phyloP scores from a whole-genome alignment of 2,888 invertebrate genomes.

The Allolobophora icterica region DNA sequence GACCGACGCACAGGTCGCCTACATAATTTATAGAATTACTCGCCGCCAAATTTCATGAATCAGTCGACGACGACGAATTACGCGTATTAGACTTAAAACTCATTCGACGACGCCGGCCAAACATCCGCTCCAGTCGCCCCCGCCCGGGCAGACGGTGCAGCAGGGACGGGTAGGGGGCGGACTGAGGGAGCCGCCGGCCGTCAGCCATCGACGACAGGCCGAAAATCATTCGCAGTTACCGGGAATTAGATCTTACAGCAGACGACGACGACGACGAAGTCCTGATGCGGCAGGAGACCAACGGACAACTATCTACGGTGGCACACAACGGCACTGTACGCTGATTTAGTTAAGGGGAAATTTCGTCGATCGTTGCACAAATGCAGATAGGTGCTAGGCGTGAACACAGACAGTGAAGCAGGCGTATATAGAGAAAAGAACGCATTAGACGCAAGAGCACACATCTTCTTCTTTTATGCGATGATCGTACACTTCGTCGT shows the following conservation, averaged over 20 bases:
- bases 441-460: not conserved
- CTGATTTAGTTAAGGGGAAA: not conserved
- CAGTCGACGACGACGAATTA: slow-evolving; percentile 23
- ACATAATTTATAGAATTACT: slow-evolving; percentile 27
- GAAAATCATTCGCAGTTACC: slow-evolving; percentile 23
- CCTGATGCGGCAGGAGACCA: not conserved
- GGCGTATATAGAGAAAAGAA: too few relatives aligned
- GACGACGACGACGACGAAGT: not conserved
- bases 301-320: not conserved
- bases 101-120: slow-evolving; percentile 1
- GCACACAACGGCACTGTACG: not conserved
- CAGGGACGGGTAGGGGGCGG: not conserved
- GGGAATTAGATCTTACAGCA: slow-evolving; percentile 11
- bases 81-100: slow-evolving; percentile 26
- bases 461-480: too few relatives aligned
- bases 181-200: not conserved
- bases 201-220: not conserved
- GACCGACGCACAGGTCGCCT: not conserved
- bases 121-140: not conserved
- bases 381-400: not conserved
- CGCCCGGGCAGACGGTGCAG: not conserved
- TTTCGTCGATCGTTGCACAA: not conserved
- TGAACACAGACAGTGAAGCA: not conserved
- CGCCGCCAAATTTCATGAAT: slow-evolving; percentile 28
- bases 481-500: too few relatives aligned